Percentiles rank a stretch among this genome's conserved stretches.
phyloP scores from a whole-genome alignment of 2,113 vertebrate species.

The Stegostoma tigrinum region DNA sequence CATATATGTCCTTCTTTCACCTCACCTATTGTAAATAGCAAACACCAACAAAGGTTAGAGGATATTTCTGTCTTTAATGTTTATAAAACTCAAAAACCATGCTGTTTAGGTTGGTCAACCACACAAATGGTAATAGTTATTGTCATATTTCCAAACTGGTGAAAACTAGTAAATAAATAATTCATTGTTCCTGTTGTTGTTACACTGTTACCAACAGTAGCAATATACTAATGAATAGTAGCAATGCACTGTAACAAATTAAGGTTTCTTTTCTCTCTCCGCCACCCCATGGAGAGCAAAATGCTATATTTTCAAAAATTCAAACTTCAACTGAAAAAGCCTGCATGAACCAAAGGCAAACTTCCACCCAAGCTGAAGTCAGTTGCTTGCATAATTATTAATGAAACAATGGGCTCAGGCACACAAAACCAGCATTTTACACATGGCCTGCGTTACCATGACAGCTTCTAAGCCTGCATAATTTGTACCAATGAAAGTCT shows the following conservation, averaged over 20 bases:
- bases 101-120: neutral
- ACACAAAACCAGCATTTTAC: slow-evolving; percentile 42
- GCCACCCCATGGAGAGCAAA: slow-evolving; percentile 22
- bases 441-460: slow-evolving; percentile 38
- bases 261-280: slow-evolving; percentile 43
- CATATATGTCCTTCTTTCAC: neutral
- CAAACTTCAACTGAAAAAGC: neutral
- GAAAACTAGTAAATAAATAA: slow-evolving; percentile 40
- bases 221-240: too few relatives aligned
- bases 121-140: neutral
- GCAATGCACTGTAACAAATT: too few relatives aligned
- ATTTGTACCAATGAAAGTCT: slow-evolving; percentile 44
- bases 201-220: too few relatives aligned
- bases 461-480: slow-evolving; percentile 43
- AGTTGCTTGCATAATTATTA: slow-evolving; percentile 3
- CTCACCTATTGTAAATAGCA: neutral
- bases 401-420: slow-evolving; percentile 38
- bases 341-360: slow-evolving; percentile 1
- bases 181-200: slow-evolving; percentile 40
- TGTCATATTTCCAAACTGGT: slow-evolving; percentile 41
- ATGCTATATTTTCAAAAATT: neutral
- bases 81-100: slow-evolving; percentile 1
- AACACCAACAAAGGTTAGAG: neutral
- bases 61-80: neutral
- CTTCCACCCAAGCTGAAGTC: neutral